Evolutionary conservation across 2,888 invertebrate genomes (phyloP), one percentile per base, ranked within the genome.

Genomic region (Drosophila rubida): DNA sequence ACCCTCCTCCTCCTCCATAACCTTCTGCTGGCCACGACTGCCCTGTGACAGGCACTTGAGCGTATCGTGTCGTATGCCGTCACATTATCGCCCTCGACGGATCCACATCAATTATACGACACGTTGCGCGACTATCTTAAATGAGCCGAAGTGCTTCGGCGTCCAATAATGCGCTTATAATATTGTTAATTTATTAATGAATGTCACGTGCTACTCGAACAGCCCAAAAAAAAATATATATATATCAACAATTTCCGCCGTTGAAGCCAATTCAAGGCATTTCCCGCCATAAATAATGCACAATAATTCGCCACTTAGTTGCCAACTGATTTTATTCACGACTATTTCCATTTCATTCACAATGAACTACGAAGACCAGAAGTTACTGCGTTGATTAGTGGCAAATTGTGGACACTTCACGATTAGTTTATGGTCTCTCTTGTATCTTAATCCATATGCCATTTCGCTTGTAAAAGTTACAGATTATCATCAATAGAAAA

Each of bases 131-230:
- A 39, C 27, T 27, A 51, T 41, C 51, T 51, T 11, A 50, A 50
- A 23, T 22, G 23, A 9, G 19, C 19, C 5, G 1, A 6, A 25
- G 25, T 25, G 25, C 25, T 25, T 25, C 1, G 50, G 51, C 55
- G 76, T 23, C 48, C 49, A 35, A 55, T 69, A 64, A 72, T 65
- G 62, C 39, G 42, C 16, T 19, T 53, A 72, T 69, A 46, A 75
- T 76, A 53, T 57, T 23, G 9, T 25, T 46, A 48, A 71, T 70
- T 53, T 61, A 57, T 50, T 62, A 62, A 53, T 39, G n/a, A 19
- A 59, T 23, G 25, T 39, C 8, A 32, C 9, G 8, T 32, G n/a
- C 39, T 50, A 50, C 39, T 50, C 25, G 25, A 50, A 16, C 11
- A 37, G 0, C 13, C 4, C 2, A 14, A 7, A 14, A 37, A n/a